A percentile compares a stretch with the other conserved stretches of the same genome.
Evolutionary conservation across 2,113 vertebrate genomes (phyloP).

Genomic region (Tympanuchus pallidicinctus): DNA sequence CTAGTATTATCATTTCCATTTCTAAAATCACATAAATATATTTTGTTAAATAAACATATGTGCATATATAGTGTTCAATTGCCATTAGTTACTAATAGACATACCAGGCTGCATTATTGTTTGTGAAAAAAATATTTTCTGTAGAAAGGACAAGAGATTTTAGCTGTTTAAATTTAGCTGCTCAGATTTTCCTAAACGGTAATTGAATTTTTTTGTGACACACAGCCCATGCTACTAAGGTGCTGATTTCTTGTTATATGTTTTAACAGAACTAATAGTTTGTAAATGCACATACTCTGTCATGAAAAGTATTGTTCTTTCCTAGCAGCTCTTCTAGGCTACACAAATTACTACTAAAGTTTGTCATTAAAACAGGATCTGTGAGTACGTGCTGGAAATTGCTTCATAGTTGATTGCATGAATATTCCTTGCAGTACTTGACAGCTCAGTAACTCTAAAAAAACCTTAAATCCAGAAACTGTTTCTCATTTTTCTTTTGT

Average conservation of each 20-base stretch:
- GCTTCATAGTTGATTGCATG: background rate
- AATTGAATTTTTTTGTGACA: background rate
- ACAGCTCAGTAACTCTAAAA: background rate
- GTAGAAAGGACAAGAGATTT: background rate
- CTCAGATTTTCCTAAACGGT: background rate
- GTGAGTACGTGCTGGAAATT: background rate
- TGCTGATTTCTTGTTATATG: background rate
- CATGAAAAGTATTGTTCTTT: background rate
- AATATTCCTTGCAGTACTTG: background rate
- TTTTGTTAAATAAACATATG: background rate
- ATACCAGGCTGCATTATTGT: background rate
- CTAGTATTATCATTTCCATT: background rate
- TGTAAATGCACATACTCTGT: background rate
- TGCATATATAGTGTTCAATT: background rate
- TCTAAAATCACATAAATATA: background rate
- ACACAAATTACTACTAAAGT: background rate
- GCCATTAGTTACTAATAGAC: background rate
- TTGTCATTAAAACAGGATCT: background rate
- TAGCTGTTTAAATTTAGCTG: background rate
- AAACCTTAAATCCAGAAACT: background rate
- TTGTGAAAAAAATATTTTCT: background rate
- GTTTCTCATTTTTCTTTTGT: background rate
- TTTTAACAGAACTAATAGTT: background rate
- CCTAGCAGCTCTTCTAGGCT: background rate
- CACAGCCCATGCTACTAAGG: background rate